Percentiles rank a stretch among this genome's conserved stretches.
Conservation (phyloP, 2,797 vertebrate species). For the Galaxias olidus region DNA sequence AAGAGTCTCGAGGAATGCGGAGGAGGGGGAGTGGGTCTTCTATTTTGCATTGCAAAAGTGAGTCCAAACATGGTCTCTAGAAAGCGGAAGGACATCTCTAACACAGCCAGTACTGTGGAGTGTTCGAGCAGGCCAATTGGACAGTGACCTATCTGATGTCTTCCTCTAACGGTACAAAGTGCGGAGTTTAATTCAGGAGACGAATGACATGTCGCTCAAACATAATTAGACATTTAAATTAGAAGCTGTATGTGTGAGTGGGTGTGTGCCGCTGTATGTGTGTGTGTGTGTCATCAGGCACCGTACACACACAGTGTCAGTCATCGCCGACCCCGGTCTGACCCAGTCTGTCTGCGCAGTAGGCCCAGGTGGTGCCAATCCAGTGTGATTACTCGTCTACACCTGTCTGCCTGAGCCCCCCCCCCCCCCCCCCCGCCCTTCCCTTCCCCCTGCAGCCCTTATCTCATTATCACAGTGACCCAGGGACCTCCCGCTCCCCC, state of each 20-base stretch:
- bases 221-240: too few relatives aligned
- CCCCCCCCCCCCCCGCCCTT: too few relatives aligned
- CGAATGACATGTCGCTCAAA: too few relatives aligned
- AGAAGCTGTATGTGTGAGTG: background rate
- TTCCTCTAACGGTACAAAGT: background rate
- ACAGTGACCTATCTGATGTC: background rate
- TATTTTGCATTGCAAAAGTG: background rate
- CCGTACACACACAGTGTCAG: background rate
- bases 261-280: slow-evolving; percentile 8
- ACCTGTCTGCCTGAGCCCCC: background rate
- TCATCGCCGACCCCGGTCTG: background rate
- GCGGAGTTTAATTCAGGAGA: background rate
- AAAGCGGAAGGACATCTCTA: slow-evolving; percentile 1
- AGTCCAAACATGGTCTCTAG: background rate
- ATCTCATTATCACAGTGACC: too few relatives aligned
- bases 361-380: background rate
- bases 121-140: background rate
- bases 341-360: background rate
- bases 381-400: background rate
- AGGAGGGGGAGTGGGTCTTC: background rate
- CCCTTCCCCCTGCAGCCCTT: too few relatives aligned
- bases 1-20: background rate
- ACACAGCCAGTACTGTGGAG: background rate
- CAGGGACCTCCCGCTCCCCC: too few relatives aligned
- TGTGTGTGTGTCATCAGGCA: background rate